phyloP scores from a whole-genome alignment of 2,113 vertebrate species.

The Gambusia holbrooki region DNA sequence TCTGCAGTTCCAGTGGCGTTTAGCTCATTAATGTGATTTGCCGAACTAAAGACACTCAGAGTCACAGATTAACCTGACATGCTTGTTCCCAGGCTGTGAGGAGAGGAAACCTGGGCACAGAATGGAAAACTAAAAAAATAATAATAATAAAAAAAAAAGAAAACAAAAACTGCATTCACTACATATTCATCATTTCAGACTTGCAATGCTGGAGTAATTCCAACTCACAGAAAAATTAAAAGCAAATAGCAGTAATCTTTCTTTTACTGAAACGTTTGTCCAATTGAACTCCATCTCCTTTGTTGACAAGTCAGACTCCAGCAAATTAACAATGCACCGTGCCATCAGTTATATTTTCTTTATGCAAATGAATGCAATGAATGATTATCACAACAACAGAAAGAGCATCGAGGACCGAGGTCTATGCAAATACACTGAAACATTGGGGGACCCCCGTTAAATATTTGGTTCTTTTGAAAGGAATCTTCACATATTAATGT shows the following conservation, averaged over 20 bases:
- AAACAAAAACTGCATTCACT: not conserved
- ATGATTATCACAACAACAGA: slow-evolving; percentile 7
- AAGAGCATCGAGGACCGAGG: slow-evolving; percentile 7
- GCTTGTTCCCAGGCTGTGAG: not conserved
- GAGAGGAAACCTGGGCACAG: not conserved
- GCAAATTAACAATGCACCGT: slow-evolving; percentile 7
- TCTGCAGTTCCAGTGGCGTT: not conserved
- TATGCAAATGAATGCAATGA: slow-evolving; percentile 23
- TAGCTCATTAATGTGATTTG: not conserved
- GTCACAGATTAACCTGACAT: not conserved
- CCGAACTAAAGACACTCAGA: not conserved
- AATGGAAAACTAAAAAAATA: not conserved
- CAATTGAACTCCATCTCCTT: not conserved
- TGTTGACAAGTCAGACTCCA: slow-evolving; percentile 21
- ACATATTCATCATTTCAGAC: not conserved
- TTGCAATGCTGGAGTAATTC: slow-evolving; percentile 5
- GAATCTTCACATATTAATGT: not conserved
- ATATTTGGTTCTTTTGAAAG: not conserved
- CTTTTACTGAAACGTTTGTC: slow-evolving; percentile 1
- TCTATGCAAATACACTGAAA: not conserved
- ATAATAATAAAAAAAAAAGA: not conserved
- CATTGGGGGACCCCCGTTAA: not conserved
- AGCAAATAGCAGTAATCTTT: slow-evolving; percentile 5
- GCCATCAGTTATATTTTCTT: slow-evolving; percentile 3
- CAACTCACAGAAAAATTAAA: slow-evolving; percentile 2